These are phyloP conservation scores for Chelonoidis abingdonii DNA, from an alignment of 2,113 vertebrate species.

Conservation along the genomic window DNA sequence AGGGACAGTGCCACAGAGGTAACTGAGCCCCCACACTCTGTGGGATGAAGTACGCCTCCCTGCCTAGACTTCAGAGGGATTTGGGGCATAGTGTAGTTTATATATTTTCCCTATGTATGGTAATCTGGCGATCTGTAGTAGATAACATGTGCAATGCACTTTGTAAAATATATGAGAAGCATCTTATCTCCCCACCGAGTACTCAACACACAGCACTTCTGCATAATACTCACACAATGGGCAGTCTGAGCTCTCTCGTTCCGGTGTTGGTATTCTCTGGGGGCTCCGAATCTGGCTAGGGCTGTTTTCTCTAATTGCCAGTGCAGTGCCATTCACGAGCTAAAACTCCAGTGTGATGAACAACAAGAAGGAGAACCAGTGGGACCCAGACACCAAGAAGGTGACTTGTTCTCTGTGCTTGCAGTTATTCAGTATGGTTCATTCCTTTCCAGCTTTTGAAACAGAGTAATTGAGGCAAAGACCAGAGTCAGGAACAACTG, in stretches of 20 bases:
- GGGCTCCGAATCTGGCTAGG: background rate
- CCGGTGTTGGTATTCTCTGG: background rate
- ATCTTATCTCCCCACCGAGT: conserved; percentile 23
- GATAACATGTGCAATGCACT: background rate
- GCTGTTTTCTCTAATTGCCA: background rate
- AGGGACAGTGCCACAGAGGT: background rate
- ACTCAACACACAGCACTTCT: background rate
- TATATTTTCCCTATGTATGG: background rate
- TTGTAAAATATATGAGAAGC: background rate
- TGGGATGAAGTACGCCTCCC: background rate
- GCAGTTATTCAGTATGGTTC: background rate
- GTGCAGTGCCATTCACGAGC: background rate
- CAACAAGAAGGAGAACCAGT: background rate
- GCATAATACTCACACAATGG: background rate
- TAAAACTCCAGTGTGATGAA: background rate
- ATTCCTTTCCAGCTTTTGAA: background rate
- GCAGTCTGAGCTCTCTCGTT: background rate
- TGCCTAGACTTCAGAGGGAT: background rate
- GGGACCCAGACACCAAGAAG: background rate
- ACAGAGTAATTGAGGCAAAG: conserved; percentile 3
- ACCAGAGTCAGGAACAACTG: background rate
- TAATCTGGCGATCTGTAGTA: conserved; percentile 1
- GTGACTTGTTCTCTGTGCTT: background rate
- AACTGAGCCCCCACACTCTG: background rate
- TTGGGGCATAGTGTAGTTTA: background rate